phyloP scores from a whole-genome alignment of 2,113 vertebrate genomes.

The Piprites chloris region DNA sequence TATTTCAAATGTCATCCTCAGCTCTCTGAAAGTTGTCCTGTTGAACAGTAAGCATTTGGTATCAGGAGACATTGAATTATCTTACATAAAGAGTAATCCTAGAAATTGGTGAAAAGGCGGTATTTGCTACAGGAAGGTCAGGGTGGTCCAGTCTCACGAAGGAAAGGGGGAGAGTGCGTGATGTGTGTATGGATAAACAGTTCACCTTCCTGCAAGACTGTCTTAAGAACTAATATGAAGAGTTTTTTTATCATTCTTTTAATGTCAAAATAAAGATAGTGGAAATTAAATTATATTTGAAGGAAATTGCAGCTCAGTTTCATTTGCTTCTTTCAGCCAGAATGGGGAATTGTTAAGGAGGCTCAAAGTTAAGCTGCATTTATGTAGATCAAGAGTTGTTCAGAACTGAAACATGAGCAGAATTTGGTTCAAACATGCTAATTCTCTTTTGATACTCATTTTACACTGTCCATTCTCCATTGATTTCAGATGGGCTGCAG shows the following conservation, averaged over 20 bases:
- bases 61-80: not conserved
- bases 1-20: not conserved
- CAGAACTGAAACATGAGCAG: not conserved
- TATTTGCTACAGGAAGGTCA: not conserved
- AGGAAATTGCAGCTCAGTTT: not conserved
- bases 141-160: not conserved
- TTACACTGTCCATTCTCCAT: not conserved
- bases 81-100: not conserved
- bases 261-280: not conserved
- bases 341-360: not conserved
- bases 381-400: not conserved
- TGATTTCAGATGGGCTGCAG: not conserved
- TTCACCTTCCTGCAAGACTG: not conserved
- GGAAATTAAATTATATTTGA: not conserved
- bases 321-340: not conserved
- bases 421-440: not conserved
- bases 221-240: not conserved
- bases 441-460: not conserved
- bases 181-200: not conserved
- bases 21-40: not conserved
- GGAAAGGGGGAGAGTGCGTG: not conserved
- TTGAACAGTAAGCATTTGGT: not conserved
- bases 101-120: not conserved
- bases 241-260: not conserved
- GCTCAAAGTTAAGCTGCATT: constrained; percentile 1